Base-by-base conservation (phyloP, 2,888 invertebrate genomes). In the Steinernema carpocapsae region DNA sequence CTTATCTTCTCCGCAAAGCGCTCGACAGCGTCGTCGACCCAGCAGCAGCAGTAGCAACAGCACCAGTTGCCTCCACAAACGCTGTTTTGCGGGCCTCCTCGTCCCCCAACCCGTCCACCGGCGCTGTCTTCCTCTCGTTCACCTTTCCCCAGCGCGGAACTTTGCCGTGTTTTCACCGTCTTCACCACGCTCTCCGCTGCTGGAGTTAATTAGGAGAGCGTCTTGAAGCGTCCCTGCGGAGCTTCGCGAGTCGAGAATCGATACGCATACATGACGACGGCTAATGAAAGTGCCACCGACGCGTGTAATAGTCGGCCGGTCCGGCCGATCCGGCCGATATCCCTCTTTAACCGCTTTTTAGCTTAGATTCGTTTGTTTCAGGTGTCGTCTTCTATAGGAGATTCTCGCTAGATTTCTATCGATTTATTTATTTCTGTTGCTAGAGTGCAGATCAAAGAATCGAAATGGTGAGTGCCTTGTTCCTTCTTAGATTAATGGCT, bases 261-360 rank as follows among this genome's bases (percentile, higher is more conserved):
- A 64, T 64, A 64, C 37, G 37, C 37, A 10, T 10, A 10, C 4
- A 37, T 37, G 37, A 29, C 64, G 32, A 29, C 22, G 64, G 29
- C 64, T 64, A 64, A 64, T 64, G 64, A 32, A 64, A 29, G 64
- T 37, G 64, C 64, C 64, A 64, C 37, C 64, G 64, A 32, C 64
- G 64, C 64, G 64, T 64, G 64, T 37, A 64, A 64, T 64, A 64
- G 29, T 64, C 64, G 32, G 17, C 17, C 10, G 64, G 37, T 37
- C 37, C 37, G 10, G 37, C 37, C 37, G 10, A 37, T 37, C 37
- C 37, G 10, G 37, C 37, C 37, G 10, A 37, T 37, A 3, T 24
- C 22, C 52, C 19, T 22, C 52, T 52, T 52, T 37, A 37, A 10
- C 37, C 37, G 37, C 37, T 37, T 32, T 64, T 32, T 32, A n/a